Evolutionary conservation across 2,888 invertebrate genomes (phyloP), one percentile per base, ranked within the genome.

Genomic region (Hoplodrina blanda): DNA sequence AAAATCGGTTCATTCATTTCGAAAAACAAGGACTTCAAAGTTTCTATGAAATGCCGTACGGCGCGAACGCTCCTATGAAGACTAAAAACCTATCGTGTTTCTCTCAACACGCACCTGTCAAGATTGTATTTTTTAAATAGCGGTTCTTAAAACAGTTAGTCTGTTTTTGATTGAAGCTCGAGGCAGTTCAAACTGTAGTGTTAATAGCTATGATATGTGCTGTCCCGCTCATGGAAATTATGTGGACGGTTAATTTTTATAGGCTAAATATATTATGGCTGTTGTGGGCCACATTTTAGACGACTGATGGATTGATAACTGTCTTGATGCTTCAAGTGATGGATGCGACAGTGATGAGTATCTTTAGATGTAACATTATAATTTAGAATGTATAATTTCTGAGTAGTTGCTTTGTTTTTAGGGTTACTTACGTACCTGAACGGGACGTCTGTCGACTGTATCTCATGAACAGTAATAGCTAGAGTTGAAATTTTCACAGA

Each of bases 111-210:
- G 73, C 56, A 65, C 10, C 65, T 64, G 63, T 54, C 77, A 69
- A 33, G 17, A 54, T 44, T 25, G 46, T 80, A 63, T 37, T 64
- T 67, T 54, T 53, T 44, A 67, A 59, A 71, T 81, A 76, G 62
- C 81, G 72, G 78, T 76, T 59, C 57, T 1, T 63, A 25, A n/a
- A 55, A 75, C 81, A 44, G 81, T 78, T 67, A 75, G 7, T 62
- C 20, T 41, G 37, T 41, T 66, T 66, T 46, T 55, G 55, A 52
- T 70, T 37, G 44, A 44, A 49, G 52, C 37, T 62, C 59, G 54
- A 50, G 63, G 59, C 60, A 44, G 33, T 61, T 62, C 11, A 41
- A 62, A 68, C 44, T 50, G 62, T 55, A 13, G 19, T 69, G 52
- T 49, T 52, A 44, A 53, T 61, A 25, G 19, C 20, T 46, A 11